phyloP scores from a whole-genome alignment of 2,113 vertebrate species.

The Conger conger region DNA sequence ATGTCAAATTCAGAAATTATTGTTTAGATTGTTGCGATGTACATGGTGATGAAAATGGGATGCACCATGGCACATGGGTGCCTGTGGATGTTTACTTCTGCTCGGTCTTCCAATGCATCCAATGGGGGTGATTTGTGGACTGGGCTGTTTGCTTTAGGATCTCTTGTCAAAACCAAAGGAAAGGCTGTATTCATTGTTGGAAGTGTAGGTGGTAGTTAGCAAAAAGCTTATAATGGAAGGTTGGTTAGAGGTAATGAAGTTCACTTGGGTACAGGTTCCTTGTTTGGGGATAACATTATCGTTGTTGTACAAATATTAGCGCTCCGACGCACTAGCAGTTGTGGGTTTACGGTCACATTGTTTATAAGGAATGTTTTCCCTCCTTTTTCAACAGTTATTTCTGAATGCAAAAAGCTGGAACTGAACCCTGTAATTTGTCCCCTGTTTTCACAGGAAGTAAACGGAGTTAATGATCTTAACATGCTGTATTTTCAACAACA shows the following conservation, averaged over 20 bases:
- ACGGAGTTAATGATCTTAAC: background rate
- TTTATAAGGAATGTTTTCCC: background rate
- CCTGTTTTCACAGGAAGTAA: background rate
- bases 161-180: conserved; percentile 1
- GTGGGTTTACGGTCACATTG: background rate
- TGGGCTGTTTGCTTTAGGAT: background rate
- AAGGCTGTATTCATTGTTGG: background rate
- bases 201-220: conserved; percentile 24
- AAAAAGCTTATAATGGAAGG: conserved; percentile 30
- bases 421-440: background rate
- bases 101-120: conserved; percentile 15
- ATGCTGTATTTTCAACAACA: background rate
- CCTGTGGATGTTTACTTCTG: background rate
- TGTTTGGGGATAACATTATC: background rate
- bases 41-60: background rate
- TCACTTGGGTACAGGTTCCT: background rate
- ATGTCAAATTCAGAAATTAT: background rate
- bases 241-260: background rate
- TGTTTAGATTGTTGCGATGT: background rate
- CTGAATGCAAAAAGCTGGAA: background rate
- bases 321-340: background rate
- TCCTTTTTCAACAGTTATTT: background rate
- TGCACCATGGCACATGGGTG: conserved; percentile 9
- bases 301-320: background rate
- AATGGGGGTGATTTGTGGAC: conserved; percentile 5